These are phyloP conservation scores for Pipistrellus pygmaeus DNA, from an alignment of 2,797 vertebrate genomes.

Conservation along the genomic window DNA sequence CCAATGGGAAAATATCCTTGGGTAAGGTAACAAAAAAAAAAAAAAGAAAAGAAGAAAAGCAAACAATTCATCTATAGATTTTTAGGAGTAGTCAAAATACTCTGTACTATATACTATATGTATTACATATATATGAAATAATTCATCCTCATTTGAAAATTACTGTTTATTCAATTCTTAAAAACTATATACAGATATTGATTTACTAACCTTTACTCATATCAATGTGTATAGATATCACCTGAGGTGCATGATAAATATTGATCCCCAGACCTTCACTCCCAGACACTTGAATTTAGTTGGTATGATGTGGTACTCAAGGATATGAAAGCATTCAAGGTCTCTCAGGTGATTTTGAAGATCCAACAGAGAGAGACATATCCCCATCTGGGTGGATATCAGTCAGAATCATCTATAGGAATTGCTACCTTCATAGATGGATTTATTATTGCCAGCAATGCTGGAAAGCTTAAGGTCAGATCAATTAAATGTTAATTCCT, in stretches of 20 bases:
- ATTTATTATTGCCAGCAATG: conserved; percentile 53
- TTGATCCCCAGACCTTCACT: background rate
- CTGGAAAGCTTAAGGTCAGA: conserved; percentile 58
- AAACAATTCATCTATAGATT: background rate
- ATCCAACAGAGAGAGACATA: background rate
- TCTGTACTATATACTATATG: background rate
- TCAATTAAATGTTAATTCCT: conserved; percentile 63
- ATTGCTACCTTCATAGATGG: conserved; percentile 17
- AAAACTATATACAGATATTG: conserved; percentile 23
- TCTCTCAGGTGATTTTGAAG: background rate
- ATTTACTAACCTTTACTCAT: background rate
- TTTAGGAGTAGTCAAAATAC: conserved; percentile 22
- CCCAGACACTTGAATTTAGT: background rate
- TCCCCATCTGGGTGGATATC: background rate
- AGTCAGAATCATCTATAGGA: background rate
- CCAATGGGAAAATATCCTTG: too few relatives aligned
- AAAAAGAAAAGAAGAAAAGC: too few relatives aligned
- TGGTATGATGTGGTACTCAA: background rate
- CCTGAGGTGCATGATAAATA: background rate
- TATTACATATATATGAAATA: background rate
- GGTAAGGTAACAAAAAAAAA: too few relatives aligned
- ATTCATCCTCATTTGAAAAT: background rate
- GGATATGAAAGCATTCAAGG: background rate
- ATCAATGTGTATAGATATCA: background rate
- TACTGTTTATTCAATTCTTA: background rate